Conservation (phyloP, 2,888 invertebrate genomes). For the Leucophenga maculata region DNA sequence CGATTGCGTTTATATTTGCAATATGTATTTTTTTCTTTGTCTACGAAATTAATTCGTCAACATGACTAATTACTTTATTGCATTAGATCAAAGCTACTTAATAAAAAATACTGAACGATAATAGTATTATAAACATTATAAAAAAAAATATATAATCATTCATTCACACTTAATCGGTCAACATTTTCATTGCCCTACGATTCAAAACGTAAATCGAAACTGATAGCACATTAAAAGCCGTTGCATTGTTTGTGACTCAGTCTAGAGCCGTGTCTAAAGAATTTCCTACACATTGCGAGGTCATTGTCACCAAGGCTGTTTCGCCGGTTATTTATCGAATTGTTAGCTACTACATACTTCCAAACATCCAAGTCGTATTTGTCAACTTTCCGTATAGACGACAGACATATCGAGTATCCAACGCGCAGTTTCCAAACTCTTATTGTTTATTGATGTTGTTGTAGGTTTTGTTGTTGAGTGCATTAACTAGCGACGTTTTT, state of each 20-base stretch:
- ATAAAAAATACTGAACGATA: background rate
- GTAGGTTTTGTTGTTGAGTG: conserved; percentile 20
- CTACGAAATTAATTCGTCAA: conserved; percentile 11
- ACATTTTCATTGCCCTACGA: background rate
- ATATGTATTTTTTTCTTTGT: background rate
- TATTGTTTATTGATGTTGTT: conserved; percentile 17
- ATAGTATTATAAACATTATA: background rate
- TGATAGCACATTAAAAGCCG: too few relatives aligned
- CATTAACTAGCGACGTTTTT: background rate
- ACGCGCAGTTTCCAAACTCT: conserved; percentile 2
- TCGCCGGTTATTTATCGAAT: conserved; percentile 19
- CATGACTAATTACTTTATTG: conserved; percentile 23
- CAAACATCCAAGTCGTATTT: background rate
- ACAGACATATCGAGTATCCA: background rate
- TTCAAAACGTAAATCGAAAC: too few relatives aligned
- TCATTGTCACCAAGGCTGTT: conserved; percentile 43
- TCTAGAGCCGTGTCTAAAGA: too few relatives aligned
- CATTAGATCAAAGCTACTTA: background rate
- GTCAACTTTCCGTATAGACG: background rate
- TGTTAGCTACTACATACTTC: background rate
- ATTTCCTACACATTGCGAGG: conserved; percentile 2
- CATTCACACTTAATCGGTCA: too few relatives aligned
- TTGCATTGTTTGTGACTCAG: too few relatives aligned
- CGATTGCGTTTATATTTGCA: background rate
- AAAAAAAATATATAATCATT: too few relatives aligned